Conservation (phyloP, 1,140 invertebrate species). For the Gyrodactylus salaris region DNA sequence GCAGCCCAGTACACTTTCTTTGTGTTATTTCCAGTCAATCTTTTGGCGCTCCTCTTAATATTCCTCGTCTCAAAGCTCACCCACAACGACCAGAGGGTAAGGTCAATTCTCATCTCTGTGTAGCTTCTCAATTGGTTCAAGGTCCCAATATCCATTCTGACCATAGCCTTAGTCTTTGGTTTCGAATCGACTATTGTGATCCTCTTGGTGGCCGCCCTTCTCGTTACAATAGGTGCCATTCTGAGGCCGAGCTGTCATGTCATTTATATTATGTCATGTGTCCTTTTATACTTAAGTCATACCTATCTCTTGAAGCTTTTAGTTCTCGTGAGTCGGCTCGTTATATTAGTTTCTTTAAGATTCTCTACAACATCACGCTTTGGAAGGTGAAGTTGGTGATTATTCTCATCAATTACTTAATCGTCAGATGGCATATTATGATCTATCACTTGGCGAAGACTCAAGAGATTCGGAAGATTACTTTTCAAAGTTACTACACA, state of each 20-base stretch:
- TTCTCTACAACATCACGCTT: no score
- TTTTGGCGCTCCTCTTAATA: not conserved
- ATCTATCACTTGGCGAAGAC: not conserved
- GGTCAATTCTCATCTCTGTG: not conserved
- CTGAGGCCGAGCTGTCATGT: not conserved
- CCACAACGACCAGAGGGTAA: not conserved
- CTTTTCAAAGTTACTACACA: not conserved
- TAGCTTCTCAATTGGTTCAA: not conserved
- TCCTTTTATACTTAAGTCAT: not conserved
- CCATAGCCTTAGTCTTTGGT: not conserved
- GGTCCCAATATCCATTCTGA: not conserved
- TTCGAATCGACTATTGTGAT: not conserved
- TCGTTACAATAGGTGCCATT: not conserved
- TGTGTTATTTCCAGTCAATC: not conserved
- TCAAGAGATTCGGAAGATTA: not conserved
- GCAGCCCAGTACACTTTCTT: not conserved
- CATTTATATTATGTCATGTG: not conserved
- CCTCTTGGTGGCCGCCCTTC: not conserved
- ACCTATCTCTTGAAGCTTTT: not conserved
- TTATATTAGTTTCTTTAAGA: no score
- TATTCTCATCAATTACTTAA: not conserved
- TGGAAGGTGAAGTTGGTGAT: not conserved
- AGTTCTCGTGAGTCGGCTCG: not conserved
- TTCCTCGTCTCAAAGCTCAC: not conserved
- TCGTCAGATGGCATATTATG: not conserved